Percentiles rank a stretch among this genome's conserved stretches.
phyloP scores from a whole-genome alignment of 2,113 vertebrate genomes.

The Actinemys pallida region DNA sequence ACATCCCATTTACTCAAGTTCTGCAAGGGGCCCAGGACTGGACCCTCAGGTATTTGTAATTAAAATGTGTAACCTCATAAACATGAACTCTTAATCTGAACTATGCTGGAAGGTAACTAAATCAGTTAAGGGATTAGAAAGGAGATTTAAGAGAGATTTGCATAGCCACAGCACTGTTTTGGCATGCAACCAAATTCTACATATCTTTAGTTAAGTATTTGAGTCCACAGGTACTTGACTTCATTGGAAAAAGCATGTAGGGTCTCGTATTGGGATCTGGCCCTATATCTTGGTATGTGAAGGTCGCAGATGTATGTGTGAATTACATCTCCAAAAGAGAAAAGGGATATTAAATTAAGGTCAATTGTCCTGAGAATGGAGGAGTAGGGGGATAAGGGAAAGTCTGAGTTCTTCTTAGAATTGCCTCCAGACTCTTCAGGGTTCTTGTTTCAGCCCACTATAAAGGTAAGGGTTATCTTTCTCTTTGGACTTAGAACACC shows the following conservation, averaged over 20 bases:
- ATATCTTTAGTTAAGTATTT: conserved; percentile 1
- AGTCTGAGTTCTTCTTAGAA: background rate
- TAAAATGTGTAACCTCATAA: background rate
- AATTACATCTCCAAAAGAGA: background rate
- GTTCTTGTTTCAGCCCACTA: conserved; percentile 1
- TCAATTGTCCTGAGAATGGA: background rate
- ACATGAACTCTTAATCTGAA: background rate
- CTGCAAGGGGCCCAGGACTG: background rate
- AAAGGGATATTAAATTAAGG: background rate
- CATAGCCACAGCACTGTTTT: background rate
- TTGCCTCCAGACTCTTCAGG: background rate
- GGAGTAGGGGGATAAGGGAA: background rate
- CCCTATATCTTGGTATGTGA: background rate
- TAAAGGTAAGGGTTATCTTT: conserved; percentile 37
- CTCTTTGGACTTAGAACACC: conserved; percentile 31
- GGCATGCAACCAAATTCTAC: conserved; percentile 24
- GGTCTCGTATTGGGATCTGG: background rate
- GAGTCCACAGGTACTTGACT: background rate
- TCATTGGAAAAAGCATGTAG: accelerated
- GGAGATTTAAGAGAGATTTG: conserved; percentile 15
- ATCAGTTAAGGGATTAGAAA: conserved; percentile 35
- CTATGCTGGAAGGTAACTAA: background rate
- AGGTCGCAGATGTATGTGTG: no score
- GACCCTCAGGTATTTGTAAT: background rate
- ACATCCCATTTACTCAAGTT: background rate